Base-by-base conservation (phyloP, 2,888 invertebrate genomes). In the Bimastos eiseni region DNA sequence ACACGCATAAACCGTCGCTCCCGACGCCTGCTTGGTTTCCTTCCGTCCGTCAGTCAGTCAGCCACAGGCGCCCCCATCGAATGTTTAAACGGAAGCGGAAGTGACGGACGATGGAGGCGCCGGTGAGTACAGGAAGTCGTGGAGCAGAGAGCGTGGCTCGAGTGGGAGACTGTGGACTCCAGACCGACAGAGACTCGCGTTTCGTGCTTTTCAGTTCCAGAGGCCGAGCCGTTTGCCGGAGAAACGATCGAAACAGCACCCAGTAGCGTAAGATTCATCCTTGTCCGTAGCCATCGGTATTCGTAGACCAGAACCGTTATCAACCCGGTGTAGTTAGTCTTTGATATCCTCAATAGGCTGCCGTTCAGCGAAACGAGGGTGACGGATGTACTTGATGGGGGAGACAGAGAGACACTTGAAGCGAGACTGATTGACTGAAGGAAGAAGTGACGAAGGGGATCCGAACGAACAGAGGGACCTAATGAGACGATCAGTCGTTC, bases 61-160 rank as follows among this genome's bases (percentile, higher is more conserved):
- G 30, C n/a, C 70, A 70, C 30, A 70, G 70, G 70, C 70, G 70
- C 70, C 70, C 70, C n/a, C 70, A 70, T 70, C 70, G 70, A 70
- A 36, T 37, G 86, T 86, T 86, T 86, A 37, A 86, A 86, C 34
- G 86, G 37, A 86, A 86, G 37, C 86, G 86, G 86, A 86, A 86
- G 37, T 37, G 86, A 86, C 34, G 34, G n/a, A 86, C 86, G 86
- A 86, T 37, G 86, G 37, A 34, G 86, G 37, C 86, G 86, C 24
- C 86, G 86, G 86, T 86, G 2, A 15, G 34, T 34, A 36, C 86
- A 34, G 86, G 86, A 86, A 86, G 86, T 86, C 86, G 34, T 86
- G 37, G 86, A 86, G 36, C 30, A 86, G 36, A 36, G 37, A 86
- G 86, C 86, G 86, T 86, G 36, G 86, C 30, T 86, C 86, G 37